Conservation (phyloP, 2,113 vertebrate genomes). For the Cynoglossus semilaevis region DNA sequence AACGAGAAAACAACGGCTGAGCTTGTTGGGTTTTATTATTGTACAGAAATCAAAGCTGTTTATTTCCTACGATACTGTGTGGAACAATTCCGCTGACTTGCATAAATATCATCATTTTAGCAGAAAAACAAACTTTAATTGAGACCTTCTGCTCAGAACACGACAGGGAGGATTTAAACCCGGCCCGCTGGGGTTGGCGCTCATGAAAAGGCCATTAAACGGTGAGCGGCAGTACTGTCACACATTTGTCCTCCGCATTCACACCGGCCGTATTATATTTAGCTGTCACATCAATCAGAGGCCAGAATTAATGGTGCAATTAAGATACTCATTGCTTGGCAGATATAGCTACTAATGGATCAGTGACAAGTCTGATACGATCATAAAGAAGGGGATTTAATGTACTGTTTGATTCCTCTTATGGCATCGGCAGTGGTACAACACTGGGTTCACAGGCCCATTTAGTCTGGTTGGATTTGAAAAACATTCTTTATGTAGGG, state of each 20-base stretch:
- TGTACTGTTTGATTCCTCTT: conserved; percentile 79
- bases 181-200: conserved; percentile 38
- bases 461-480: conserved; percentile 45
- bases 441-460: conserved; percentile 47
- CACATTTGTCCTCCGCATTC: conserved; percentile 53
- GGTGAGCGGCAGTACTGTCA: conserved; percentile 61
- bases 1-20: conserved; percentile 34
- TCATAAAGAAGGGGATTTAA: conserved; percentile 78
- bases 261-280: conserved; percentile 63
- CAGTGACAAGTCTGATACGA: conserved; percentile 76
- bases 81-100: not conserved
- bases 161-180: conserved; percentile 29
- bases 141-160: conserved; percentile 29
- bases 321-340: conserved; percentile 77
- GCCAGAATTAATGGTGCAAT: conserved; percentile 78
- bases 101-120: conserved; percentile 8
- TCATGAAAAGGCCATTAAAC: conserved; percentile 61
- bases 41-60: not conserved
- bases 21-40: conserved; percentile 24
- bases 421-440: conserved; percentile 57
- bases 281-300: conserved; percentile 73
- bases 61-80: conserved; percentile 12
- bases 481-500: conserved; percentile 26
- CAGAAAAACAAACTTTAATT: conserved; percentile 26
- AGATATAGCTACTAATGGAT: conserved; percentile 78